phyloP scores from a whole-genome alignment of 2,113 vertebrate species.

The Pomatostomus ruficeps region DNA sequence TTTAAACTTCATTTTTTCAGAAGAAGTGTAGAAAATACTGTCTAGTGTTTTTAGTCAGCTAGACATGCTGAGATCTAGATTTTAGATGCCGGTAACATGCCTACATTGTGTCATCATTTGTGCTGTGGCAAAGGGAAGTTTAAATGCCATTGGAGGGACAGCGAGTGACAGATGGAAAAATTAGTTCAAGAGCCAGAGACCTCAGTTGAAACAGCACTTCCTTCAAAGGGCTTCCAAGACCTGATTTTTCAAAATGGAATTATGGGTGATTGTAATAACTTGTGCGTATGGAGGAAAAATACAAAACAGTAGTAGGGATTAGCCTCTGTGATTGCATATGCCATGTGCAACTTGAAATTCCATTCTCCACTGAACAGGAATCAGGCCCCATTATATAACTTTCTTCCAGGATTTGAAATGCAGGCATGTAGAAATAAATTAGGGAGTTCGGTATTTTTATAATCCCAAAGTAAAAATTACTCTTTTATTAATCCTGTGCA shows the following conservation, averaged over 20 bases:
- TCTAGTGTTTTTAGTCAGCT: not conserved
- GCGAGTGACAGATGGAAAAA: not conserved
- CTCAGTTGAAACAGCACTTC: not conserved
- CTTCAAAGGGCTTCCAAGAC: not conserved
- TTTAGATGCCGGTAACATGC: not conserved
- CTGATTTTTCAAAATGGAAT: not conserved
- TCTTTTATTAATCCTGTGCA: not conserved
- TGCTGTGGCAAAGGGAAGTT: not conserved
- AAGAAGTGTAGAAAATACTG: not conserved
- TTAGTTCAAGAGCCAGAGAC: not conserved
- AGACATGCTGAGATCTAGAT: not conserved
- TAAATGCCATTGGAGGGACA: not conserved
- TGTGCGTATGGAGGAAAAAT: not conserved
- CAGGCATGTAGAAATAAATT: not conserved
- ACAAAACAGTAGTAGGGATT: not conserved
- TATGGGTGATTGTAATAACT: not conserved
- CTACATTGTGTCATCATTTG: not conserved
- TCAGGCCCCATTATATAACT: not conserved
- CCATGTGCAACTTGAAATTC: not conserved
- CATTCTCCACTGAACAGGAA: not conserved
- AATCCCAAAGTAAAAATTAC: not conserved
- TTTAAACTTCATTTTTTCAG: not conserved
- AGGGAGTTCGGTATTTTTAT: not conserved
- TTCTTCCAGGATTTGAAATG: not conserved
- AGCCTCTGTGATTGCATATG: not conserved